Evolutionary conservation across 2,888 invertebrate species (phyloP).

Genomic region (Ypsolopha sequella): DNA sequence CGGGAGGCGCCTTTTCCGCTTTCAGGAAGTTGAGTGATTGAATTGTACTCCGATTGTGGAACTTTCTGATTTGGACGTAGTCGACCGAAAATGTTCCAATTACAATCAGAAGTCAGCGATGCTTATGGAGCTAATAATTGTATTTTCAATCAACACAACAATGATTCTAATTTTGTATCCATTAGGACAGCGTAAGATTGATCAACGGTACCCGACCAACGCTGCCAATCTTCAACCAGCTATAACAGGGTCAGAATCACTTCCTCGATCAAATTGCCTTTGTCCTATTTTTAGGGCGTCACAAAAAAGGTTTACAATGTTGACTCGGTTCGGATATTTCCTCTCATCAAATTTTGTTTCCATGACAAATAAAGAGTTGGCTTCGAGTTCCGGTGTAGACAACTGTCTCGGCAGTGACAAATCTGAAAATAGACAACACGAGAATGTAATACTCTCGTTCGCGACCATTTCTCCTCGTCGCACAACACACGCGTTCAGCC

Average conservation of each 20-base stretch:
- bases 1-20: constrained; percentile 35
- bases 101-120: no score
- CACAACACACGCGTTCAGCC: constrained; percentile 55
- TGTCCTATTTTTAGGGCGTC: no score
- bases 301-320: no score
- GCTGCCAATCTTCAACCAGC: no score
- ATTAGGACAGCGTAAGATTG: no score
- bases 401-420: constrained; percentile 46
- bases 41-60: not conserved
- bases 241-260: no score
- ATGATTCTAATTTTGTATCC: no score
- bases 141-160: no score
- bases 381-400: constrained; percentile 51
- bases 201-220: no score
- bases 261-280: no score
- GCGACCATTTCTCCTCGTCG: constrained; percentile 54
- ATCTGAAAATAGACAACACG: constrained; percentile 59
- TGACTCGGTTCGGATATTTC: constrained; percentile 22
- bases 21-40: constrained; percentile 18
- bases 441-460: constrained; percentile 35
- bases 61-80: not conserved
- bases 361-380: constrained; percentile 40
- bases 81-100: not conserved
- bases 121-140: no score
- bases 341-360: constrained; percentile 22